phyloP scores from a whole-genome alignment of 92 coral and sea anemone species.

The Parazoanthus darwini region DNA sequence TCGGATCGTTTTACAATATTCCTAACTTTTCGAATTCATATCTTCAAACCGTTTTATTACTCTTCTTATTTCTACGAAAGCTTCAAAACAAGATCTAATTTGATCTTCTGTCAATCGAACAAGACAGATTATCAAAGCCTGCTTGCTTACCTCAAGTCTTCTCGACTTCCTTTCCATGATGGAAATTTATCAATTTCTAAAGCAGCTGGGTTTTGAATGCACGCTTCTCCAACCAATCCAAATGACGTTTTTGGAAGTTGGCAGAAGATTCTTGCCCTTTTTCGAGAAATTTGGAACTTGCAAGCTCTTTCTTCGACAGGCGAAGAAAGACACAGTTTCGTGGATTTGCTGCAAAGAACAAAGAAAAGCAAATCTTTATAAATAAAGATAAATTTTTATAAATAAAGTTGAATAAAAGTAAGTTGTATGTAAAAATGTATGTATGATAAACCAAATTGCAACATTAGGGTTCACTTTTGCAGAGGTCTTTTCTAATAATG shows the following conservation, averaged over 20 bases:
- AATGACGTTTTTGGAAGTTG: slow-evolving; percentile 51
- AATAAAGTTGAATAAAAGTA: too few relatives aligned
- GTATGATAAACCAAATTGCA: too few relatives aligned
- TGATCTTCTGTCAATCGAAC: background rate
- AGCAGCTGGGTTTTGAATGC: slow-evolving; percentile 42
- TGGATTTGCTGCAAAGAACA: background rate
- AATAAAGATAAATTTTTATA: too few relatives aligned
- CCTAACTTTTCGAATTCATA: too few relatives aligned
- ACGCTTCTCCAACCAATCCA: slow-evolving; percentile 41
- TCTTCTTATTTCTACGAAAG: too few relatives aligned
- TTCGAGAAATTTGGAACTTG: slow-evolving; percentile 22
- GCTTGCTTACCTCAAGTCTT: slow-evolving; percentile 7
- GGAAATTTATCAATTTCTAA: slow-evolving; percentile 32
- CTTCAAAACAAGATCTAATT: too few relatives aligned
- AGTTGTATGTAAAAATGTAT: too few relatives aligned
- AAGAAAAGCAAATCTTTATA: background rate
- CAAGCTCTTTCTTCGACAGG: slow-evolving; percentile 1
- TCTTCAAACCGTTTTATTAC: too few relatives aligned
- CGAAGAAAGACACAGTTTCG: background rate
- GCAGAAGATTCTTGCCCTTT: slow-evolving; percentile 41
- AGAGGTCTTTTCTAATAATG: background rate
- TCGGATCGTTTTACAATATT: too few relatives aligned
- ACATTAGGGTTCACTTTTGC: too few relatives aligned
- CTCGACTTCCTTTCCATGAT: slow-evolving; percentile 34
- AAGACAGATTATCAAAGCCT: too few relatives aligned